Evolutionary conservation across 2,888 invertebrate genomes (phyloP), one percentile per base, ranked within the genome.

Genomic region (Mermis nigrescens): DNA sequence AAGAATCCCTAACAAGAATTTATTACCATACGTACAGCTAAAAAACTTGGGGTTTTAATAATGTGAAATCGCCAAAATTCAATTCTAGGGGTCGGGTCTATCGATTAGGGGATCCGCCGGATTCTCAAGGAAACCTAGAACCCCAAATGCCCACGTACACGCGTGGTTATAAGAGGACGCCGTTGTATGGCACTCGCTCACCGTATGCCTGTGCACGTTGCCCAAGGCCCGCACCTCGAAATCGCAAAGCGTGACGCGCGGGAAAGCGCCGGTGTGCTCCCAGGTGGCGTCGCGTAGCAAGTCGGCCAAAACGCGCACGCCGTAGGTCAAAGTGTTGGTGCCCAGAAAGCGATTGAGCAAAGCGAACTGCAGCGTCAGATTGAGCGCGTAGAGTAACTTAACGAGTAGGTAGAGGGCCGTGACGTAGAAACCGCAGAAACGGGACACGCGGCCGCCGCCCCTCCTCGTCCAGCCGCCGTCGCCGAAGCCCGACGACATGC

Each of bases 191-290:
- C 38, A 19, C 12, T 38, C 19, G 38, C 71, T 70, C 1, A 71
- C 70, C 7, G 70, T 71, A 63, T 71, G 70, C 28, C 71, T 65
- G 55, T 59, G 59, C 31, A 59, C 52, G 55, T 59, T 59, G 38
- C 59, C 59, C 32, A 59, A 51, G n/a, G 48, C 59, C 3, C 52
- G 48, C 26, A 69, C 70, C 62, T 71, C 71, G 61, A 71, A 71
- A 55, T 71, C 71, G 60, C 71, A 71, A 15, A 71, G 64, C 12
- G 71, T 71, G 22, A 71, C 71, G 55, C 71, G 63, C 3, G 71
- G 71, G 62, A 71, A 71, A 68, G 71, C 70, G 59, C 71, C 71
- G 26, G 71, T 71, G 57, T 71, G 68, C 58, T 71, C 70, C 71
- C 71, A 71, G 58, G 71, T 71, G n/a, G 68, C 68, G 60, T 69